A percentile compares a stretch with the other conserved stretches of the same genome.
These are phyloP conservation scores for Hemithea aestivaria DNA, from an alignment of 2,888 invertebrate genomes.

Conservation along the genomic window DNA sequence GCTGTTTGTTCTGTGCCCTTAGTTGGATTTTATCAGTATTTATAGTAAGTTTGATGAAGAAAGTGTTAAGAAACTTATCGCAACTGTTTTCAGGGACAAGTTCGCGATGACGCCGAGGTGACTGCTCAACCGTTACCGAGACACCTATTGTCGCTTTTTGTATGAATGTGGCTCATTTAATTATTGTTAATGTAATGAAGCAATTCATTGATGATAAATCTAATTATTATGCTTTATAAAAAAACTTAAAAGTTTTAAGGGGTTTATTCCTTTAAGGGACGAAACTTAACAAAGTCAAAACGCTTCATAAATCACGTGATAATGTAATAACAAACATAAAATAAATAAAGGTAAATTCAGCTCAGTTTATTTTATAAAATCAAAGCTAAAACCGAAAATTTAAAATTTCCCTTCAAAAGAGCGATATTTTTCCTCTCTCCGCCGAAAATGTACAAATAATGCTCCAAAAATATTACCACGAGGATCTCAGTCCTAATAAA, in stretches of 20 bases:
- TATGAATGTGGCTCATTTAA: conserved; percentile 8
- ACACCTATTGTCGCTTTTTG: conserved; percentile 32
- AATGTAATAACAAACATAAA: too few species aligned
- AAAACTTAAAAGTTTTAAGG: too few species aligned
- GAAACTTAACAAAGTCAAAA: too few species aligned
- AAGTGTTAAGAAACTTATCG: conserved; percentile 60
- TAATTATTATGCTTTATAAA: too few species aligned
- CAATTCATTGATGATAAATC: too few species aligned
- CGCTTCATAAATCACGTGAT: too few species aligned
- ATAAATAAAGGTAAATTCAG: too few species aligned
- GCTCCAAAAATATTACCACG: conserved; percentile 10
- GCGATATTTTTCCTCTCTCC: conserved; percentile 3
- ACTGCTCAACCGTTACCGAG: conserved; percentile 57
- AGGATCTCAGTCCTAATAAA: conserved; percentile 10
- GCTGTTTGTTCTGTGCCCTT: conserved; percentile 46
- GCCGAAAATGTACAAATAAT: conserved; percentile 8
- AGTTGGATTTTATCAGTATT: conserved; percentile 49
- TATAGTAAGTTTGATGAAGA: conserved; percentile 66
- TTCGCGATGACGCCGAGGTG: conserved; percentile 32
- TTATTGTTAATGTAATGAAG: neutral
- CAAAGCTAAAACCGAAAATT: too few species aligned
- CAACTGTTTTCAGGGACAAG: conserved; percentile 58
- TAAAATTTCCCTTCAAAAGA: too few species aligned
- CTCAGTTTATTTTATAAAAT: too few species aligned
- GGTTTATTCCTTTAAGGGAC: too few species aligned